Evolutionary conservation across 2,888 invertebrate species (phyloP).

Genomic region (Drosophila subquinaria): DNA sequence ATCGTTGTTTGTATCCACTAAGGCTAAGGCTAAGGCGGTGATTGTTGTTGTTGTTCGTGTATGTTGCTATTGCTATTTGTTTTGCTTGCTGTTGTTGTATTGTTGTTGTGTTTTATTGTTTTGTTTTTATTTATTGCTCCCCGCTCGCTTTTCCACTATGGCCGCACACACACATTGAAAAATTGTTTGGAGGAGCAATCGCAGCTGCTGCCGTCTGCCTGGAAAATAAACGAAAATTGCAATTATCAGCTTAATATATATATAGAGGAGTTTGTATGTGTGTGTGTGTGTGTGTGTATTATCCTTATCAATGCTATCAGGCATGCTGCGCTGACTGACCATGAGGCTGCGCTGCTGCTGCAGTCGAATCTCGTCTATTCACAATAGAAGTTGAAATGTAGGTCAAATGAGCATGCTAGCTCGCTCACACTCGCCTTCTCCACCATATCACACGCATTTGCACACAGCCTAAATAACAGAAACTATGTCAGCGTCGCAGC

Average conservation of each 20-base stretch:
- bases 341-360: constrained; percentile 23
- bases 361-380: constrained; percentile 15
- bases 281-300: constrained; percentile 4
- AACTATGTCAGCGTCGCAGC: constrained; percentile 73
- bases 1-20: constrained; percentile 43
- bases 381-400: constrained; percentile 28
- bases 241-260: neutral
- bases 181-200: constrained; percentile 21
- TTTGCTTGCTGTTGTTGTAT: constrained; percentile 9
- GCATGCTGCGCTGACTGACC: constrained; percentile 30
- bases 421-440: constrained; percentile 19
- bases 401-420: constrained; percentile 40
- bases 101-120: too few relatives aligned
- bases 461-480: constrained; percentile 57
- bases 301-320: constrained; percentile 56
- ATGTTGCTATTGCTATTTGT: constrained; percentile 14
- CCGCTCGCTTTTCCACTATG: constrained; percentile 27
- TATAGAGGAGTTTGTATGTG: neutral
- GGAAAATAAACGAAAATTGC: constrained; percentile 28
- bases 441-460: constrained; percentile 22
- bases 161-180: constrained; percentile 28
- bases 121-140: constrained; percentile 21
- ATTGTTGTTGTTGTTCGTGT: constrained; percentile 24
- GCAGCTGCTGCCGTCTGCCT: constrained; percentile 46
- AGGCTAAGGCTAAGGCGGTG: constrained; percentile 48